Base-by-base conservation (phyloP, 2,113 vertebrate genomes). In the Lophius piscatorius region DNA sequence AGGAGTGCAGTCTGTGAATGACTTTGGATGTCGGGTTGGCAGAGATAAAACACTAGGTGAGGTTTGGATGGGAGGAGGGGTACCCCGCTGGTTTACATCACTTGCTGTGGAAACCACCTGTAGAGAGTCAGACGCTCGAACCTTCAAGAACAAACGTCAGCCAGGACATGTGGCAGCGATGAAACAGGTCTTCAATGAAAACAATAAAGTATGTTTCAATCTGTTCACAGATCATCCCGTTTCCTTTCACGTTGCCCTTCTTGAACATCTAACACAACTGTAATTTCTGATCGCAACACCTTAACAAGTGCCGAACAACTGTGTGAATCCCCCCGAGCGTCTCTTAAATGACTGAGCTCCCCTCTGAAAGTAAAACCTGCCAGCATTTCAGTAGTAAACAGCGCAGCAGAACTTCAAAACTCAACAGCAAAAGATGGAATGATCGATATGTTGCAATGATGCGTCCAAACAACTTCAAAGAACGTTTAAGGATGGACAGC, bases 331-430 rank as follows among this genome's bases (percentile, higher is more conserved):
- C 1, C 6, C 63, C 66, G 75, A 76, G 72, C 63, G 56, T 5
- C 42, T 44, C 28, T 28, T 23, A 22, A 5, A 23, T 16, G 23
- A n/a, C 61, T 36, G 44, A 61, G 33, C 65, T 74, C 10, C 34
- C 56, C 35, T 59, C 44, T 39, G 54, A 67, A 71, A 74, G 24
- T 4, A 41, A 69, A 76, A 45, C 61, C 70, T 36, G 63, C 55
- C 69, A 69, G 76, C 74, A 48, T 70, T 73, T 87, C 83, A 87
- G 89, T 85, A 87, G 84, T 80, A 76, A 73, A 71, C 70, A 63
- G 80, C 26, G 48, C 68, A 76, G 70, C 75, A 74, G 73, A 78
- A 76, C 76, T 79, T 45, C 21, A 58, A 9, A 42, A 34, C n/a
- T 18, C 12, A 20, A 39, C 17, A 39, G 38, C 3, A 10, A 56